These are phyloP conservation scores for Pyrocoelia pectoralis DNA, from an alignment of 2,888 invertebrate species.

Conservation along the genomic window DNA sequence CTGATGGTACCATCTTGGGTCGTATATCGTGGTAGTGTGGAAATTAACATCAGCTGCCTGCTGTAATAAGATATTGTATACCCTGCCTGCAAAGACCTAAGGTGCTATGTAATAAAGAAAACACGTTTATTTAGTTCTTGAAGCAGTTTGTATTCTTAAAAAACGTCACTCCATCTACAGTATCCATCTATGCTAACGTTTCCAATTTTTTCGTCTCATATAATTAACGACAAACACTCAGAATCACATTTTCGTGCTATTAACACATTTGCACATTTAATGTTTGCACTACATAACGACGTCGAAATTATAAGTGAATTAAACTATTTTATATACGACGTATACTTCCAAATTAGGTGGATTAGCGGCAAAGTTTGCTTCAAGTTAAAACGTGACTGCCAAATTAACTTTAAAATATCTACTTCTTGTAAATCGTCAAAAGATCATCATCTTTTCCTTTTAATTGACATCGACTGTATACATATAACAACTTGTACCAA, in stretches of 20 bases:
- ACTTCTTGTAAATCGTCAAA: constrained; percentile 8
- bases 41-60: constrained; percentile 52
- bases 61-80: constrained; percentile 54
- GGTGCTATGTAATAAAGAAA: constrained; percentile 39
- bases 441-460: constrained; percentile 9
- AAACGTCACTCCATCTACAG: constrained; percentile 17
- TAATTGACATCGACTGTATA: constrained; percentile 8
- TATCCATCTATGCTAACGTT: constrained; percentile 18
- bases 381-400: constrained; percentile 13
- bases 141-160: constrained; percentile 42
- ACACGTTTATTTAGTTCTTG: constrained; percentile 50
- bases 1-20: constrained; percentile 32
- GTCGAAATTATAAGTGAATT: constrained; percentile 9
- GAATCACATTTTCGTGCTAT: background rate
- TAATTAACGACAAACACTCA: background rate
- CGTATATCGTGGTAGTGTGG: constrained; percentile 48
- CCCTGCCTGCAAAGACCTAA: constrained; percentile 36
- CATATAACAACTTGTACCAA: background rate
- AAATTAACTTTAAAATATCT: constrained; percentile 12
- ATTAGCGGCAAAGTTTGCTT: constrained; percentile 10
- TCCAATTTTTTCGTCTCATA: background rate
- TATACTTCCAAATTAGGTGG: constrained; percentile 4
- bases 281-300: constrained; percentile 3
- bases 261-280: background rate
- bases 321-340: background rate